Evolutionary conservation across 2,888 invertebrate genomes (phyloP).

Genomic region (Poecilus cupreus): DNA sequence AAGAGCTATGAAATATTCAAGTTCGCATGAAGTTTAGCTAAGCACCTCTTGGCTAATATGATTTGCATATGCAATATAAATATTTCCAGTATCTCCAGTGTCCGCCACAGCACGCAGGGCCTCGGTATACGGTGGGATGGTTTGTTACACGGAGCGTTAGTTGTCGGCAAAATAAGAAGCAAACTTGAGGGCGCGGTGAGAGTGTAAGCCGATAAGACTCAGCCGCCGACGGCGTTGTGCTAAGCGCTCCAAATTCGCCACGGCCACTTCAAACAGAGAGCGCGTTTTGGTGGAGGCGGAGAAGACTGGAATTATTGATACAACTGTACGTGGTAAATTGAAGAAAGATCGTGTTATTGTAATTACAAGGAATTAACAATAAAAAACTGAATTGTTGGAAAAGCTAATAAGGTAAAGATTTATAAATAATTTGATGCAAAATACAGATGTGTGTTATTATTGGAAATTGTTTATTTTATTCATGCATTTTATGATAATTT

Average conservation of each 20-base stretch:
- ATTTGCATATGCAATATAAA: slow-evolving; percentile 48
- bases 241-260: background rate
- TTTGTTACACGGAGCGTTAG: slow-evolving; percentile 25
- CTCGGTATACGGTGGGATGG: background rate
- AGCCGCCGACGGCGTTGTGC: background rate
- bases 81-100: slow-evolving; percentile 7
- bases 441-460: too few relatives aligned
- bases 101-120: background rate
- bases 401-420: too few relatives aligned
- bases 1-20: slow-evolving; percentile 26
- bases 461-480: too few relatives aligned
- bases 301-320: background rate
- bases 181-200: background rate
- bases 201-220: background rate
- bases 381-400: too few relatives aligned
- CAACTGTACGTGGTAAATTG: too few relatives aligned
- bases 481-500: too few relatives aligned
- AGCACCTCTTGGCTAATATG: slow-evolving; percentile 36
- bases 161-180: slow-evolving; percentile 34
- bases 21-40: background rate
- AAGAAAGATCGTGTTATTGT: background rate
- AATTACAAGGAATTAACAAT: too few relatives aligned
- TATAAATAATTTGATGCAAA: too few relatives aligned
- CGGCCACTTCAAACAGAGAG: background rate
- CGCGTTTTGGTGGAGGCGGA: too few relatives aligned